Evolutionary conservation across 2,113 vertebrate species (phyloP).

Genomic region (Thamnaconus septentrionalis): DNA sequence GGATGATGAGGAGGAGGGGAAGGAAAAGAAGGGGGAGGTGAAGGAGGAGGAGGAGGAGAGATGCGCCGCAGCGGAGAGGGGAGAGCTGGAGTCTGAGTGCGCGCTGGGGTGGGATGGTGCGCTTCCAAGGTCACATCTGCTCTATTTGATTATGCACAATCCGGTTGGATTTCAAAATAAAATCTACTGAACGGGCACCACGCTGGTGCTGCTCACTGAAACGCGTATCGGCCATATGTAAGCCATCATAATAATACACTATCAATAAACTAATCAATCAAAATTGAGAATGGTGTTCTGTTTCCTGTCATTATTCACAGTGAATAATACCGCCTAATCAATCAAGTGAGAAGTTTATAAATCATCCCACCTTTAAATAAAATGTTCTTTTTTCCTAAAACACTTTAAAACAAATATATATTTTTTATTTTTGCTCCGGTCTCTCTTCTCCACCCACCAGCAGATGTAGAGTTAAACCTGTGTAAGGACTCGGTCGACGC

Average conservation of each 20-base stretch:
- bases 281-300: too few species aligned
- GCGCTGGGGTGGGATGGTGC: slow-evolving; percentile 64
- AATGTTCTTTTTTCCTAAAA: too few species aligned
- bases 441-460: neutral
- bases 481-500: neutral
- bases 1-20: slow-evolving; percentile 33
- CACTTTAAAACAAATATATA: too few species aligned
- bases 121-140: slow-evolving; percentile 35
- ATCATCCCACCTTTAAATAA: too few species aligned
- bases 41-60: slow-evolving; percentile 46
- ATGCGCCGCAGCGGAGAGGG: slow-evolving; percentile 56
- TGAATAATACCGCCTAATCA: too few species aligned
- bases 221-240: too few species aligned
- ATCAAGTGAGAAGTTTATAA: too few species aligned
- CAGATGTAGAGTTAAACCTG: neutral
- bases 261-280: too few species aligned
- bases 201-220: too few species aligned
- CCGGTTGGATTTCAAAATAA: slow-evolving; percentile 31
- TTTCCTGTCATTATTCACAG: too few species aligned
- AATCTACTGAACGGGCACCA: accelerated
- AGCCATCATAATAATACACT: too few species aligned
- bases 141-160: neutral
- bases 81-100: slow-evolving; percentile 49
- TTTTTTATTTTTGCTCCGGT: too few species aligned
- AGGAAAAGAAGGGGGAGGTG: slow-evolving; percentile 31